A percentile compares a stretch with the other conserved stretches of the same genome.
Conservation (phyloP, 2,113 vertebrate genomes). For the Dicaeum eximium region DNA sequence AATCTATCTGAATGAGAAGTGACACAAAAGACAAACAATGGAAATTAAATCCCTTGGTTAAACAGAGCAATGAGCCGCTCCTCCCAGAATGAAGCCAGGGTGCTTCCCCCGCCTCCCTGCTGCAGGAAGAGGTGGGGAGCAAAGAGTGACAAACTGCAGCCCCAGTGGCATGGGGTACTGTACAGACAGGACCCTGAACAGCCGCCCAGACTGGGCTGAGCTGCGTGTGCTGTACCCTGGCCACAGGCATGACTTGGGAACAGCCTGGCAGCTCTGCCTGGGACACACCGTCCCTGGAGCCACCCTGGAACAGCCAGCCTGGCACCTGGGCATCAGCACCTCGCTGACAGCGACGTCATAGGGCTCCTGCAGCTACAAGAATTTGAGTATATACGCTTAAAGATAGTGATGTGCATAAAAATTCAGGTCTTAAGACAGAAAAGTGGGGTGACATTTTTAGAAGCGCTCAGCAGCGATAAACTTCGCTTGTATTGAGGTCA, state of each 20-base stretch:
- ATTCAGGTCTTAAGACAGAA: neutral
- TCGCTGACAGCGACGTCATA: rapidly evolving
- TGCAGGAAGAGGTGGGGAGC: neutral
- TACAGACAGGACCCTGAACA: neutral
- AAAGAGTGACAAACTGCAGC: rapidly evolving
- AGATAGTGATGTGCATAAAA: neutral
- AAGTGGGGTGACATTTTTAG: conserved; percentile 14
- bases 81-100: neutral
- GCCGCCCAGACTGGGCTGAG: neutral
- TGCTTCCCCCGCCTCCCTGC: neutral
- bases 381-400: neutral
- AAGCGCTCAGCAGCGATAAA: neutral
- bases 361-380: neutral
- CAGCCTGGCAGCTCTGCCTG: neutral
- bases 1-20: neutral
- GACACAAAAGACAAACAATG: neutral
- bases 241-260: neutral
- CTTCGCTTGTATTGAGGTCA: conserved; percentile 3
- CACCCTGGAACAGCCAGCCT: rapidly evolving
- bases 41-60: conserved; percentile 21
- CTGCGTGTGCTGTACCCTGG: neutral
- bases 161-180: too few relatives aligned
- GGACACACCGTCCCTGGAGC: neutral
- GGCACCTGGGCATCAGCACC: rapidly evolving
- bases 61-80: neutral